These are phyloP conservation scores for Nautilus pompilius DNA, from an alignment of 1,140 invertebrate genomes.

Conservation along the genomic window DNA sequence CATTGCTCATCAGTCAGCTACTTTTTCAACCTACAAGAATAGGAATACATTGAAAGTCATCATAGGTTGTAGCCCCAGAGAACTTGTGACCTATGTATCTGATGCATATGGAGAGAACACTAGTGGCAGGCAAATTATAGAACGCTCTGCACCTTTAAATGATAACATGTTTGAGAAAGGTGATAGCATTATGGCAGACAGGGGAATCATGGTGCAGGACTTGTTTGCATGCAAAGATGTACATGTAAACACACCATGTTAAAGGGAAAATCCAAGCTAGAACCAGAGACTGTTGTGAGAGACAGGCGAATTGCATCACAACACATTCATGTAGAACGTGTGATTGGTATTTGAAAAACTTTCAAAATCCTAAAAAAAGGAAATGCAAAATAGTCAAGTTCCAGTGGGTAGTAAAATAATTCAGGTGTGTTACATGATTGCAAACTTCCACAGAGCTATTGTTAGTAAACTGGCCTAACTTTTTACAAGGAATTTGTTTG, in stretches of 20 bases:
- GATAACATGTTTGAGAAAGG: constrained; percentile 8
- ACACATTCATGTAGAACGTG: constrained; percentile 18
- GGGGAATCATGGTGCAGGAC: constrained; percentile 24
- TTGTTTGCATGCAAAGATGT: constrained; percentile 21
- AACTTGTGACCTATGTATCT: constrained; percentile 11
- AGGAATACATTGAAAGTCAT: constrained; percentile 22
- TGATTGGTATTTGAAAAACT: constrained; percentile 19
- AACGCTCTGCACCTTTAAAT: constrained; percentile 8
- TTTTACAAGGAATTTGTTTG: no score
- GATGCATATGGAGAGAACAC: constrained; percentile 18
- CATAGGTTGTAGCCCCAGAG: constrained; percentile 19
- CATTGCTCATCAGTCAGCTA: constrained; percentile 9
- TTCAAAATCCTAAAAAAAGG: no score
- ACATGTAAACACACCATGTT: constrained; percentile 24
- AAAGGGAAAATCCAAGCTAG: constrained; percentile 17
- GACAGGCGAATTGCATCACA: constrained; percentile 18
- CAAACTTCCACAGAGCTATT: no score
- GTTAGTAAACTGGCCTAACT: no score
- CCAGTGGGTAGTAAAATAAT: no score
- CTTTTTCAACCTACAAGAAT: constrained; percentile 20
- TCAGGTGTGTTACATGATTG: no score
- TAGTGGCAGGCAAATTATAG: constrained; percentile 20
- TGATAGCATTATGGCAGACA: constrained; percentile 26
- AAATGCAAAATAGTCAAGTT: no score
- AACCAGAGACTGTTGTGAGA: constrained; percentile 13